Conservation (phyloP, 2,888 invertebrate genomes). For the Dysmachus trigonus region DNA sequence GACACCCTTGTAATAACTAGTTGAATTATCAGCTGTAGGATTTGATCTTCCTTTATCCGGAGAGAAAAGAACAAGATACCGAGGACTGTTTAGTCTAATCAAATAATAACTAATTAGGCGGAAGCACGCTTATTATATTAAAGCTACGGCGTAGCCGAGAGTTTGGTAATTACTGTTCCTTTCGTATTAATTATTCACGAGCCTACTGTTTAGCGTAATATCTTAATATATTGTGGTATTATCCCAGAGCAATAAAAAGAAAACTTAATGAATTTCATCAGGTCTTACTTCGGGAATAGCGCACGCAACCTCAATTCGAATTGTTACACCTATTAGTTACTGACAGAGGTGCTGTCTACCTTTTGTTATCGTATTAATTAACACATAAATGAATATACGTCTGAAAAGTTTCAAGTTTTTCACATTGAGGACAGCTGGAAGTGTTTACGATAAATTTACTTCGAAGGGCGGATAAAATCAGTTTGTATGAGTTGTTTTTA, state of each 20-base stretch:
- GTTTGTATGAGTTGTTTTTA: neutral
- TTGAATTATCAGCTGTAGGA: neutral
- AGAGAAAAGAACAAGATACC: neutral
- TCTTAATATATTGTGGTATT: neutral
- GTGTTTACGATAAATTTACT: neutral
- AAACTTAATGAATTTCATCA: neutral
- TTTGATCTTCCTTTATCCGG: neutral
- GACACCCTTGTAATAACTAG: neutral
- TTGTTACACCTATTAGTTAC: neutral
- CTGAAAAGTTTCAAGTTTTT: neutral
- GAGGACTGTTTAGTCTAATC: neutral
- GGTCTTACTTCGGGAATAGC: neutral
- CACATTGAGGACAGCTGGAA: neutral
- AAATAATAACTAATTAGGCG: neutral
- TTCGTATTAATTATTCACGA: neutral
- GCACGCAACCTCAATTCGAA: neutral
- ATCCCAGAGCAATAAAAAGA: neutral
- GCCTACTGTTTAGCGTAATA: neutral
- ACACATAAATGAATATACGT: neutral
- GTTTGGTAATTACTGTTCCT: neutral
- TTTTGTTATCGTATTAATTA: neutral
- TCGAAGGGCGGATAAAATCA: neutral
- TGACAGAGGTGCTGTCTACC: neutral
- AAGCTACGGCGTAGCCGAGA: neutral
- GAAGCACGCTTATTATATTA: conserved; percentile 6